Evolutionary conservation across 2,797 vertebrate genomes (phyloP).

Genomic region (Girardinus metallicus): DNA sequence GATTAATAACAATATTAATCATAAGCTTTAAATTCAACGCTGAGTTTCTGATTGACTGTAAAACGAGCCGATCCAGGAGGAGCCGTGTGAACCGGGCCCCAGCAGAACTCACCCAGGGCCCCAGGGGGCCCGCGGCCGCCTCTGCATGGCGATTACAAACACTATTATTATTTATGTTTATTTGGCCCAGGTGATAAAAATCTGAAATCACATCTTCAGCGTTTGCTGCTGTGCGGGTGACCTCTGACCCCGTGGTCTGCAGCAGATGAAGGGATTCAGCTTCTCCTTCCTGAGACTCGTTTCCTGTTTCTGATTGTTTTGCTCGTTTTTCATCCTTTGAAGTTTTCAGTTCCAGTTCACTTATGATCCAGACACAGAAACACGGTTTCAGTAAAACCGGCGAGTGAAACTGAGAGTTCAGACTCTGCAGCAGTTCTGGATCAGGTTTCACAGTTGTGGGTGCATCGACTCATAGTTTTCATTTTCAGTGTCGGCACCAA

Average conservation of each 20-base stretch:
- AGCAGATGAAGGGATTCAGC: not conserved
- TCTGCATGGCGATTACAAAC: not conserved
- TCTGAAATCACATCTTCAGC: not conserved
- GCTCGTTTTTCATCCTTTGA: not conserved
- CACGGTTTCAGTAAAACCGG: not conserved
- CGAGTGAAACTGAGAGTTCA: conserved; percentile 29
- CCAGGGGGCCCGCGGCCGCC: not conserved
- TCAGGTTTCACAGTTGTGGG: conserved; percentile 41
- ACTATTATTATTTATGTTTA: not conserved
- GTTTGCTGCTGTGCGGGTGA: not conserved
- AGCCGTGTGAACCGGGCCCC: not conserved
- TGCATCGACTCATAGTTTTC: not conserved
- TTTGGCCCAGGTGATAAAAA: not conserved
- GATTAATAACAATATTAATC: not conserved
- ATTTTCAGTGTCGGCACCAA: conserved; percentile 14
- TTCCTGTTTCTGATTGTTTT: not conserved
- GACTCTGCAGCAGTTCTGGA: not conserved
- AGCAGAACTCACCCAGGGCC: not conserved
- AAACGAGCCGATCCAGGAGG: not conserved
- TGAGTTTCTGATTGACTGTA: not conserved
- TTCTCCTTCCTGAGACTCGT: not conserved
- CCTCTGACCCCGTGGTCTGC: not conserved
- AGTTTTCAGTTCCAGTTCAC: not conserved
- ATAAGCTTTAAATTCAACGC: not conserved
- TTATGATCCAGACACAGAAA: not conserved